Evolutionary conservation across 2,797 vertebrate genomes (phyloP), one percentile per base, ranked within the genome.

Genomic region (Cyprinella venusta): DNA sequence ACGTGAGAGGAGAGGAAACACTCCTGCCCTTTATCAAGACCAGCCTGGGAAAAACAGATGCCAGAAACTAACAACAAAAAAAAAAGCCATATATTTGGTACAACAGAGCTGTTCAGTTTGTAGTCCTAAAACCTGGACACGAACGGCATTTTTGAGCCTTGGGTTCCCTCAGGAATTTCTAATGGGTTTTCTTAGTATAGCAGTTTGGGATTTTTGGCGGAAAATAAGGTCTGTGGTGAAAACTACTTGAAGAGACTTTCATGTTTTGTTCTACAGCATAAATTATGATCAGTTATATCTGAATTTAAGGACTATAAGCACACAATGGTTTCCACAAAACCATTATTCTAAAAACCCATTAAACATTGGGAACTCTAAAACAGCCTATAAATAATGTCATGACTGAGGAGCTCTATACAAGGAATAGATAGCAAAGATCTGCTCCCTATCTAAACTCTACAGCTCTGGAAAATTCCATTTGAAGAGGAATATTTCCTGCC

Each of bases 61-160:
- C n/a, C 8, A 69, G 33, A 79, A 56, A 71, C 33, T 10, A 65
- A n/a, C 36, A 59, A 36, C n/a, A n/a, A n/a, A n/a, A n/a, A 12
- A 59, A 59, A 42, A 56, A 12, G n/a, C 30, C 4, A 15, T 30
- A 26, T 42, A 45, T 48, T 18, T 63, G 12, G 24, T 71, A 10
- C 56, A 81, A 70, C 54, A 61, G 9, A 9, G 40, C 33, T 75
- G 52, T 75, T 75, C 52, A 38, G 72, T 75, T 75, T 24, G 70
- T 72, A 52, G 45, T 33, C 26, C 9, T 5, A 75, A 75, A 75
- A 75, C 19, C 72, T 75, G 52, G 72, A 75, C 21, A 7, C 38
- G 9, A 75, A 75, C 56, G 1, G 72, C 19, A 56, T 56, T 75
- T 56, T 33, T 33, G 18, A 52, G 48, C 70, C 70, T 52, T 52